Base-by-base conservation (phyloP, 2,888 invertebrate species). In the Leptothorax acervorum region DNA sequence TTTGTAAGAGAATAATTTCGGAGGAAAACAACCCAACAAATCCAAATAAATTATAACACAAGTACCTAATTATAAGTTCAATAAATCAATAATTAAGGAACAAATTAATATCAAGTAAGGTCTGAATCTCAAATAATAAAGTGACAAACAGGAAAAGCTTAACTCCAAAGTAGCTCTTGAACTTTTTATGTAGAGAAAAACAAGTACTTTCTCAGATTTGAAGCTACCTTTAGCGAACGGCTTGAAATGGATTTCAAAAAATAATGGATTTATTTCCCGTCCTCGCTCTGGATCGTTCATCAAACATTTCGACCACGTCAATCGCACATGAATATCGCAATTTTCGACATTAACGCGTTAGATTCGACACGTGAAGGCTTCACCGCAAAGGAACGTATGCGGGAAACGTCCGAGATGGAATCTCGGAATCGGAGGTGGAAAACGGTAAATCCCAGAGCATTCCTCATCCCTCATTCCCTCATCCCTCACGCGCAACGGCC, bases 381-480 rank as follows among this genome's bases (percentile, higher is more conserved):
- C 23, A 18, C 23, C 48, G 45, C 18, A 39, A 55, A 55, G 39
- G 15, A 35, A 35, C 66, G 35, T 66, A 35, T 48, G 51, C 51
- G 23, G 42, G 31, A 78, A 70, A 12, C 71, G 71, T 53, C 42
- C 71, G 31, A 39, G 68, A 70, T 39, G 8, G 28, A 78, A 55
- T 55, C 53, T 51, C 75, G 12, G 18, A 31, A 35, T 68, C 68
- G 31, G 66, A 48, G n/a, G 42, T 62, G 42, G 68, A 51, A 65
- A 51, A 76, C 68, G 42, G n/a, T 53, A 78, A 70, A 78, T 78
- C 53, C 71, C 51, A 42, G 12, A 70, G 31, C 42, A 78, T 70
- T 28, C 76, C 23, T 65, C 65, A 35, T 75, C 39, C 42, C 23
- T 76, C 62, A 23, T 39, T 39, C 12, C 23, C 48, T 63, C 70